These are phyloP conservation scores for Dynastes maya DNA, from an alignment of 2,888 invertebrate genomes.

Conservation along the genomic window DNA sequence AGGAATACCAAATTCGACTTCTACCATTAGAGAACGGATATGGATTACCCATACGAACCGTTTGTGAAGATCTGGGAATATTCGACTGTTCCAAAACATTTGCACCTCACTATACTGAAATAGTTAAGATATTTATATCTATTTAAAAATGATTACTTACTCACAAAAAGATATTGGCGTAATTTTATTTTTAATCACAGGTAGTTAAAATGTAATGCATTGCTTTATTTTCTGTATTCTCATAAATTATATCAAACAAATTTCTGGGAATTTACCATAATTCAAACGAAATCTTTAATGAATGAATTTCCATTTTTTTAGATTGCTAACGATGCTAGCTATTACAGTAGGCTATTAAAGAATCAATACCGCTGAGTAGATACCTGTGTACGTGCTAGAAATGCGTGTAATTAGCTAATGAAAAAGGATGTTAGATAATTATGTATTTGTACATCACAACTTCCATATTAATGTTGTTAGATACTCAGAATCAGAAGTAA, in stretches of 20 bases:
- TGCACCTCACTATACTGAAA: too few species aligned
- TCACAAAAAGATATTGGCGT: too few species aligned
- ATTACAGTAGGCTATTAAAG: background rate
- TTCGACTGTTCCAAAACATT: too few species aligned
- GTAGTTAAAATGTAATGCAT: too few species aligned
- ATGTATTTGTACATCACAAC: background rate
- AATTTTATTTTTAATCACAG: too few species aligned
- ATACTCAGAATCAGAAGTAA: background rate
- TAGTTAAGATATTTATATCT: too few species aligned
- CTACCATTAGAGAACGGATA: too few species aligned
- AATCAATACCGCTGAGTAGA: background rate
- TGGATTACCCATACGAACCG: too few species aligned
- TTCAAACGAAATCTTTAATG: background rate
- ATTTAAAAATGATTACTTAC: too few species aligned
- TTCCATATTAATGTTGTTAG: background rate
- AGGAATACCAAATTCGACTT: too few species aligned
- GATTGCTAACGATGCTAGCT: background rate
- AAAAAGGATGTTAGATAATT: conserved; percentile 24
- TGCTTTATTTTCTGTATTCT: background rate
- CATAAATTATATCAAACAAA: background rate
- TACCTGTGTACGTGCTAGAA: background rate
- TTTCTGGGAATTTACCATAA: conserved; percentile 1
- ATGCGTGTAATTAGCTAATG: conserved; percentile 1
- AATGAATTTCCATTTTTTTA: background rate
- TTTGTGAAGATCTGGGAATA: too few species aligned